phyloP scores from a whole-genome alignment of 92 coral and sea anemone species.

The Epizoanthus stellaris region DNA sequence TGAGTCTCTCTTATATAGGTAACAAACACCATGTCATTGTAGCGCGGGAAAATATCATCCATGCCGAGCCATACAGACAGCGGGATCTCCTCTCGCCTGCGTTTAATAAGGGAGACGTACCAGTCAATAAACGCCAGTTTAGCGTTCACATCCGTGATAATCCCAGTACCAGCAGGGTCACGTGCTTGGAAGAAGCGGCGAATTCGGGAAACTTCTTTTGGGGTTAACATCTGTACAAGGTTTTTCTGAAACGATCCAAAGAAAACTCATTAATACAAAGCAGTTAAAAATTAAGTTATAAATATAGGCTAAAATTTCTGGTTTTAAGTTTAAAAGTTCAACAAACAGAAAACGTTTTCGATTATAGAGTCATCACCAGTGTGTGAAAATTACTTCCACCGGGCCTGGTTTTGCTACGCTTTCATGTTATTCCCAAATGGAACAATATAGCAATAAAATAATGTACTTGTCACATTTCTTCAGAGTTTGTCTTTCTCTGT shows the following conservation, averaged over 20 bases:
- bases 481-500: too few species aligned
- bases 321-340: too few species aligned
- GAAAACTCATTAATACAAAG: neutral
- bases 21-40: neutral
- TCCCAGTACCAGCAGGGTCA: conserved; percentile 42
- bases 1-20: conserved; percentile 16
- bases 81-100: conserved; percentile 46
- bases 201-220: conserved; percentile 51
- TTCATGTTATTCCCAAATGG: too few species aligned
- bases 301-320: too few species aligned
- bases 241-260: conserved; percentile 38
- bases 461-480: too few species aligned
- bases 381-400: too few species aligned
- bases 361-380: too few species aligned
- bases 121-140: conserved; percentile 49
- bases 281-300: too few species aligned
- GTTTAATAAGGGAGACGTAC: conserved; percentile 64
- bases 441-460: too few species aligned
- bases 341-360: too few species aligned
- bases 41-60: conserved; percentile 40
- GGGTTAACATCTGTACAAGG: conserved; percentile 53
- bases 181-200: conserved; percentile 48
- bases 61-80: conserved; percentile 53
- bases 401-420: too few species aligned
- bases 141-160: conserved; percentile 39